Evolutionary conservation across 1,140 invertebrate genomes (phyloP), one percentile per base, ranked within the genome.

Genomic region (Mercenaria mercenaria): DNA sequence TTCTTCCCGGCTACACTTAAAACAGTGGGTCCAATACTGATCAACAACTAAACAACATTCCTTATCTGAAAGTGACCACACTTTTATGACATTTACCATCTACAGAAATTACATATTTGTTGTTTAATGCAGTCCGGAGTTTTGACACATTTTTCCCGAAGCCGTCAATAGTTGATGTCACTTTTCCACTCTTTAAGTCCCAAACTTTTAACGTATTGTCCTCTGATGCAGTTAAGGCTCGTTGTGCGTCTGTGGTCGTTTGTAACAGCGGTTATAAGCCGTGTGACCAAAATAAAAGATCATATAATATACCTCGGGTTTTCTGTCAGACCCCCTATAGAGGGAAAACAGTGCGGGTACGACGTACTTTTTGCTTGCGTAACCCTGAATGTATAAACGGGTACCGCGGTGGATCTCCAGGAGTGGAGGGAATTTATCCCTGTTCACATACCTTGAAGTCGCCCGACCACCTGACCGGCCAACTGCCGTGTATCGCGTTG

Each of bases 401-500:
- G 89, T 95, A 95, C 76, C 87, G 93, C 56, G 88, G 91, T 11
- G 94, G 94, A 90, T 96, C 95, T 4, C 91, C 93, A 2, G 93
- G 88, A 0, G 94, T 83, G 29, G 90, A 91, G 20, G 95, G 95
- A 13, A 93, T 72, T n/a, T 72, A 69, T 95, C 95, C 69, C 89
- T 91, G 47, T 92, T 81, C 20, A 95, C 88, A 95, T 92, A 13
- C 91, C 90, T 23, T 94, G 96, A 0, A 99, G 96, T 52, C 99
- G 97, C 1, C 99, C 99, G 0, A 99, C 97, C 2, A 99, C 96
- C 95, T 99, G 99, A 0, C 99, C 98, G 0, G 98, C 99, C 50
- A 99, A 96, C 98, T 99, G 99, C 92, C 99, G 97, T 0, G 99
- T 98, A 95, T 99, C 98, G 84, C 97, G 97, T 18, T 97, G 97